These are phyloP conservation scores for Anthrax anthrax DNA, from an alignment of 2,888 invertebrate species.

Conservation along the genomic window DNA sequence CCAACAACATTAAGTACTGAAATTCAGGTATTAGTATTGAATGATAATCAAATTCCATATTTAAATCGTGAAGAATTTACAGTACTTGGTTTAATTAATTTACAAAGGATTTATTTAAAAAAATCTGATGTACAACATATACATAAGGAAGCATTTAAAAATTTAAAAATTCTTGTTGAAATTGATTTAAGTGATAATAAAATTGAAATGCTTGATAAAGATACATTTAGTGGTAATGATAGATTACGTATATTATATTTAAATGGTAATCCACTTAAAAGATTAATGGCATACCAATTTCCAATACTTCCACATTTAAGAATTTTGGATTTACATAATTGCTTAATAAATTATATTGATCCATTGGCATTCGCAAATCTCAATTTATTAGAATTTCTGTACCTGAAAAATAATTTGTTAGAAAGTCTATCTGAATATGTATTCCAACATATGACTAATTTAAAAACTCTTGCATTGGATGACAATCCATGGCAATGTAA, in stretches of 20 bases:
- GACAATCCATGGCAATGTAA: conserved; percentile 87
- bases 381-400: conserved; percentile 56
- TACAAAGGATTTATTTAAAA: conserved; percentile 69
- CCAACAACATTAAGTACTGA: conserved; percentile 49
- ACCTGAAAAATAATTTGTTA: conserved; percentile 67
- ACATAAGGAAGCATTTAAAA: conserved; percentile 72
- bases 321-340: conserved; percentile 65
- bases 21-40: conserved; percentile 71
- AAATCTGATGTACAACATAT: conserved; percentile 61
- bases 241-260: conserved; percentile 61
- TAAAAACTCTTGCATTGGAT: conserved; percentile 67
- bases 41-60: conserved; percentile 61
- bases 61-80: conserved; percentile 68
- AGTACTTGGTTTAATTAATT: conserved; percentile 60
- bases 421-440: conserved; percentile 51
- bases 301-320: conserved; percentile 66
- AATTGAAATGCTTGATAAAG: conserved; percentile 55
- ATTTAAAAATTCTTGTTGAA: conserved; percentile 72
- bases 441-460: conserved; percentile 55
- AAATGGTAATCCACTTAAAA: conserved; percentile 67
- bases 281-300: conserved; percentile 62
- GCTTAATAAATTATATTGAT: conserved; percentile 60
- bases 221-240: conserved; percentile 74
- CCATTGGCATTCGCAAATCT: conserved; percentile 63
- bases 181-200: conserved; percentile 76